phyloP scores from a whole-genome alignment of 92 coral and sea anemone species.

The Paragorgia papillata region DNA sequence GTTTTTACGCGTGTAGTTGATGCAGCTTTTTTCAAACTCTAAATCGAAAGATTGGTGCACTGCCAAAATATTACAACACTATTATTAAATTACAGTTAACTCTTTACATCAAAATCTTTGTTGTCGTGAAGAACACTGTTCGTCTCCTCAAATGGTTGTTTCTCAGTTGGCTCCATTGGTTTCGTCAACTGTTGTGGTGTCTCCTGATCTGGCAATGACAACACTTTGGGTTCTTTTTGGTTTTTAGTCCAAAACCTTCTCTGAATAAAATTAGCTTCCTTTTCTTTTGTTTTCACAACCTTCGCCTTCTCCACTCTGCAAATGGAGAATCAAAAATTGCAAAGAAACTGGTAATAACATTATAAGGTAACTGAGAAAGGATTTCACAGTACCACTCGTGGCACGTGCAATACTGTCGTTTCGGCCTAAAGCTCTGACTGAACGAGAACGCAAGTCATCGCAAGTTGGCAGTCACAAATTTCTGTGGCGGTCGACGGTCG shows the following conservation, averaged over 20 bases:
- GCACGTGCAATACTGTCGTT: too few relatives aligned
- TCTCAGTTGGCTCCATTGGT: background rate
- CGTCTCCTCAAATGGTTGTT: slow-evolving; percentile 12
- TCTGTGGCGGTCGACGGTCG: too few relatives aligned
- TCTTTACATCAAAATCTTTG: slow-evolving; percentile 22
- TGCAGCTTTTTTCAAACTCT: too few relatives aligned
- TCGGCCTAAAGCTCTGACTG: too few relatives aligned
- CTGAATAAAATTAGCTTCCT: slow-evolving; percentile 34
- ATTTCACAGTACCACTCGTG: too few relatives aligned
- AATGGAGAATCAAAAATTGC: background rate
- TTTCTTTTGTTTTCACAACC: slow-evolving; percentile 2
- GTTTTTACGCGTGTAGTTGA: too few relatives aligned
- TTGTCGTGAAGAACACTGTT: slow-evolving; percentile 4
- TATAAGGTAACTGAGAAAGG: too few relatives aligned
- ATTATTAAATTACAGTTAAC: too few relatives aligned
- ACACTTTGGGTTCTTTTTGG: slow-evolving; percentile 8
- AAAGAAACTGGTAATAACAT: background rate
- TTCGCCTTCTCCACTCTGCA: slow-evolving; percentile 10
- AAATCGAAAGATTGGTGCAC: too few relatives aligned
- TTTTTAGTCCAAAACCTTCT: slow-evolving; percentile 22
- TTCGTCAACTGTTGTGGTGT: background rate
- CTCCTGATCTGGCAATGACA: background rate
- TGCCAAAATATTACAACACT: too few relatives aligned
- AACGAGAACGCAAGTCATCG: too few relatives aligned
- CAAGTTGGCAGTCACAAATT: too few relatives aligned